Evolutionary conservation across 2,888 invertebrate species (phyloP).

Genomic region (Calliphora vomitoria): DNA sequence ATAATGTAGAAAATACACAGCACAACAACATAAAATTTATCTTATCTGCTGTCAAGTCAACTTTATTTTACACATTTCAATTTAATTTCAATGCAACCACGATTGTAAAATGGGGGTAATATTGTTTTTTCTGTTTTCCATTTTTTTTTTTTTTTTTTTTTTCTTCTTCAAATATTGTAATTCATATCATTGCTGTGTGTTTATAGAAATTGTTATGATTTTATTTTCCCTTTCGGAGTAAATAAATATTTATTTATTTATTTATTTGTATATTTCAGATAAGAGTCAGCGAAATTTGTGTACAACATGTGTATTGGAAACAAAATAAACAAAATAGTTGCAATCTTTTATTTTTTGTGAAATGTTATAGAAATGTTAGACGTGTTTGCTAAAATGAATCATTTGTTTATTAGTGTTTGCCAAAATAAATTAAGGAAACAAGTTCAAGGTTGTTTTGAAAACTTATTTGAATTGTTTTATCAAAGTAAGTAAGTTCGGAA

Average conservation of each 20-base stretch:
- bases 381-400: neutral
- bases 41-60: slow-evolving; percentile 50
- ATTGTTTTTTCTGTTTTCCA: neutral
- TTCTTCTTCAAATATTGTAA: neutral
- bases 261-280: slow-evolving; percentile 30
- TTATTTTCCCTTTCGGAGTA: neutral
- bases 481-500: too few species aligned
- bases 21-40: slow-evolving; percentile 38
- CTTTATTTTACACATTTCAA: neutral
- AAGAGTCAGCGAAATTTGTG: slow-evolving; percentile 19
- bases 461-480: too few species aligned
- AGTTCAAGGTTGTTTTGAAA: too few species aligned
- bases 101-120: slow-evolving; percentile 5
- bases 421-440: too few species aligned
- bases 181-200: neutral
- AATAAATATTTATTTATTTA: neutral
- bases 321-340: slow-evolving; percentile 7
- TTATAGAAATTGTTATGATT: slow-evolving; percentile 22
- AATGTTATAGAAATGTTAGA: neutral
- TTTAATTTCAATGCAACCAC: slow-evolving; percentile 6
- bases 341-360: neutral
- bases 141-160: neutral
- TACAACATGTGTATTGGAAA: neutral
- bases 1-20: neutral
- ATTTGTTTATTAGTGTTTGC: neutral